Base-by-base conservation (phyloP, 2,113 vertebrate species). In the Halichoeres trimaculatus region DNA sequence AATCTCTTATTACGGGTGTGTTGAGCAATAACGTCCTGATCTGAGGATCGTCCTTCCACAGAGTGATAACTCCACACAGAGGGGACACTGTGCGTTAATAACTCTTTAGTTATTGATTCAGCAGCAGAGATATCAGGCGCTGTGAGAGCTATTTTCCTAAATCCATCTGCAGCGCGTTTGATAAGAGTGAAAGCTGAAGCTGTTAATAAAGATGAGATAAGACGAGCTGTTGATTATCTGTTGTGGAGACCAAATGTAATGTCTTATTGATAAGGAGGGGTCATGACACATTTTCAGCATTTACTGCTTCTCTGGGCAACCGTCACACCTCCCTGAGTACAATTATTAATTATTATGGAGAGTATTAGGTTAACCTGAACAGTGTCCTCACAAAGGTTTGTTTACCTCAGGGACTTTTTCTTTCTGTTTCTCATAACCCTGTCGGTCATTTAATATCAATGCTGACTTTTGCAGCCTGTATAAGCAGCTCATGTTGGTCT, bases 151-250 rank as follows among this genome's bases (percentile, higher is more conserved):
- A 67, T 85, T 45, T 80, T 84, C 66, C 67, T 52, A 36, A 78
- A 74, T 58, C 34, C 73, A 78, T 76, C 70, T 47, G 56, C 5
- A 1, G 0, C 66, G 65, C 48, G 63, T 80, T 59, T 13, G 80
- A 83, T 85, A 83, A 85, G 43, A 19, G 43, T 6, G 13, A 17
- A 16, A 4, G 43, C 17, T 16, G 16, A 26, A 48, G 68, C 73
- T 12, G 86, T 88, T 90, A 92, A 88, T 91, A 85, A 84, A 81
- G 60, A 71, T 0, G 34, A 1, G 80, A 88, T 90, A 88, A 82
- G 81, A 74, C 34, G 43, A 62, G 40, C 74, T 78, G 71, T 84
- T 79, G 19, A 23, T n/a, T 65, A 36, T 80, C 70, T 85, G 78
- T 43, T 50, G 26, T 85, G 85, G 75, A 71, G 55, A 86, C 56